Base-by-base conservation (phyloP, 2,797 vertebrate species). In the Cheracebus regulus region DNA sequence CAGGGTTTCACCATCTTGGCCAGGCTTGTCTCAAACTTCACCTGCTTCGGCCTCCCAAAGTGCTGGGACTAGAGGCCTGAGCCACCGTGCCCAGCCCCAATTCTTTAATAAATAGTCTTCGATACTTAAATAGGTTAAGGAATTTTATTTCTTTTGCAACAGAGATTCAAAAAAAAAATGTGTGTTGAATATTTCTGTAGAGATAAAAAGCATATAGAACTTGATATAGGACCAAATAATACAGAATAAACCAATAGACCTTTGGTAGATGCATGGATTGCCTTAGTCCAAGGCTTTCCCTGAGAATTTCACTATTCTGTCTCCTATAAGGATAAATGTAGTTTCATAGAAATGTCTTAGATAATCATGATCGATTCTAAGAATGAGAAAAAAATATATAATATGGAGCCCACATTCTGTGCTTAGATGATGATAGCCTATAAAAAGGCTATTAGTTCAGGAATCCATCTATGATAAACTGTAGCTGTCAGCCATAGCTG, bases 41-140 rank as follows among this genome's bases (percentile, higher is more conserved):
- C 20, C 20, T 0, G 1, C 52, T 55, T 22, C 3, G 2, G 20
- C 52, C 52, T 55, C 52, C 52, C 52, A 22, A 55, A 55, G 52
- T 55, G 8, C 52, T 55, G 52, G 52, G 52, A 55, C 22, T 55
- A 55, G 52, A 55, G 52, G 52, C 52, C 20, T 55, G 2, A 55
- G 52, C 52, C 52, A 22, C 52, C 0, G 2, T 55, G 7, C 52
- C 52, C 20, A 55, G 20, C 20, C 20, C 13, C 6, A 44, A 46
- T 72, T 73, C 44, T 80, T 75, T 76, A 79, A 57, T 91, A 91
- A 93, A 85, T 58, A 86, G 78, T 90, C 86, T 88, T 90, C 30
- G 90, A 44, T 90, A 95, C 93, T 33, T 76, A 95, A 90, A 52
- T 88, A 94, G 46, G 20, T 70, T 89, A 90, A 93, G 22, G 46